Conservation (phyloP, 1,140 invertebrate genomes). For the Leptonema lineaticorne region DNA sequence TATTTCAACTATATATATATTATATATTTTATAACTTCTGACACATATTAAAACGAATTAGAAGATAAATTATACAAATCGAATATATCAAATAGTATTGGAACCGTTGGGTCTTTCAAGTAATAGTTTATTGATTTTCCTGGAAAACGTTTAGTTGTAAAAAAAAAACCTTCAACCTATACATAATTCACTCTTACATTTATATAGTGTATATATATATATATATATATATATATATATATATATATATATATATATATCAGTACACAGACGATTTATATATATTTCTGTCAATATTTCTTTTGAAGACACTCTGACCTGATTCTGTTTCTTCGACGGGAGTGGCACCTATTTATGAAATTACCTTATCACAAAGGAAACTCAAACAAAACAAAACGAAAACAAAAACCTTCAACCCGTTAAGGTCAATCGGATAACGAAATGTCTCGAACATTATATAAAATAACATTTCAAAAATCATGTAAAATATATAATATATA, state of each 20-base stretch:
- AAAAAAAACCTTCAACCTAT: not conserved
- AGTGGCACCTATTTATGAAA: constrained; percentile 7
- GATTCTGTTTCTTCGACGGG: not conserved
- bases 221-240: too few relatives aligned
- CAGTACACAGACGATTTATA: too few relatives aligned
- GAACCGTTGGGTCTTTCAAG: not conserved
- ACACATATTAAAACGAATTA: too few relatives aligned
- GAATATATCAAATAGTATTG: too few relatives aligned
- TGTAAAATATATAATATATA: not conserved
- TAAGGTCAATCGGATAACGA: not conserved
- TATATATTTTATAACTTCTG: too few relatives aligned
- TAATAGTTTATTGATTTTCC: constrained; percentile 10
- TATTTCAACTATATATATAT: too few relatives aligned
- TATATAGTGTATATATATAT: too few relatives aligned
- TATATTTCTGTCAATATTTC: constrained; percentile 3
- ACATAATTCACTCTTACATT: not conserved
- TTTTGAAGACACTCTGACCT: constrained; percentile 11
- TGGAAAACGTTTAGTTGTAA: too few relatives aligned
- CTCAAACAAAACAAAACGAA: not conserved
- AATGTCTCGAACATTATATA: not conserved
- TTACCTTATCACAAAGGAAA: not conserved
- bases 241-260: too few relatives aligned
- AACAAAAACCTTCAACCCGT: not conserved
- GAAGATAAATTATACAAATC: too few relatives aligned
- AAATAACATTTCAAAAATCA: not conserved